Evolutionary conservation across 2,888 invertebrate genomes (phyloP).

Genomic region (Drosophila melanosoma): DNA sequence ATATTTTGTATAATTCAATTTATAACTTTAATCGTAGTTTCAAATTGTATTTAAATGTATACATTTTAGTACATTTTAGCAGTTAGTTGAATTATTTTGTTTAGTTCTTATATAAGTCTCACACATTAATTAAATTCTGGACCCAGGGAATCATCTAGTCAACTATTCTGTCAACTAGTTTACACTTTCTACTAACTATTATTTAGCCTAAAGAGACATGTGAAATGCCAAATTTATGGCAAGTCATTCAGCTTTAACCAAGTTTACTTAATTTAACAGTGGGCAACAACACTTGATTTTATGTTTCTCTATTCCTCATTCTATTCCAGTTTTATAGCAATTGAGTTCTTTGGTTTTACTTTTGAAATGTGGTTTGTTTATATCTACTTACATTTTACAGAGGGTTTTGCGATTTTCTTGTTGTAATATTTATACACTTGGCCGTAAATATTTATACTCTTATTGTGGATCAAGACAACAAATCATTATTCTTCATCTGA

Average conservation of each 20-base stretch:
- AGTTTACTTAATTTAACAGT: constrained; percentile 20
- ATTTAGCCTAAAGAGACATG: not conserved
- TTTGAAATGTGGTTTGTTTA: constrained; percentile 41
- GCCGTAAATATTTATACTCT: no score
- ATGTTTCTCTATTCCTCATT: not conserved
- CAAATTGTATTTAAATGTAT: not conserved
- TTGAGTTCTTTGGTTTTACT: constrained; percentile 20
- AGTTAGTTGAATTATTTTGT: not conserved
- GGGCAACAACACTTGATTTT: constrained; percentile 1
- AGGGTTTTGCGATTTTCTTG: not conserved
- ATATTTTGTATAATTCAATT: not conserved
- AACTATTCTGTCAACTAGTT: not conserved
- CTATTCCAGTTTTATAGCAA: not conserved
- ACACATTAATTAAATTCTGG: not conserved
- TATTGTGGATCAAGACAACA: not conserved
- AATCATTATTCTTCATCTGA: not conserved
- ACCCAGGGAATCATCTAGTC: not conserved
- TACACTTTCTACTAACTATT: not conserved
- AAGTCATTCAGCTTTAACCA: constrained; percentile 30
- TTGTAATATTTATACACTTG: no score
- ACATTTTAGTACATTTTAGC: not conserved
- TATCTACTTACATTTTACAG: constrained; percentile 24
- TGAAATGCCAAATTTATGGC: constrained; percentile 30
- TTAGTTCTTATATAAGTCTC: not conserved
- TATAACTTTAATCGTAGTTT: not conserved